Evolutionary conservation across 2,888 invertebrate species (phyloP).

Genomic region (Limnephilus auricula): DNA sequence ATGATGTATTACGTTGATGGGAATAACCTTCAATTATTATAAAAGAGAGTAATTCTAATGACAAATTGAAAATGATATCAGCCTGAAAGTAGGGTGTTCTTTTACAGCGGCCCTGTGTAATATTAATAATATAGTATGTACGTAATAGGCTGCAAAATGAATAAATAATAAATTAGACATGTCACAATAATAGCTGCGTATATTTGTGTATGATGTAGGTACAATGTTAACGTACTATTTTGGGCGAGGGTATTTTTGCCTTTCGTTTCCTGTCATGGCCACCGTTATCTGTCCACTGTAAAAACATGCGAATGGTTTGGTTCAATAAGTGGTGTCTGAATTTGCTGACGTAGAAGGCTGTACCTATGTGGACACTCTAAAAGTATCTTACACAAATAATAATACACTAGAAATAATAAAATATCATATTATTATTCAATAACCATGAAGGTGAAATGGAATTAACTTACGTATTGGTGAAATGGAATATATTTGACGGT

Average conservation of each 20-base stretch:
- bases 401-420: background rate
- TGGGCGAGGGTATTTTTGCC: conserved; percentile 45
- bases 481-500: background rate
- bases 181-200: conserved; percentile 43
- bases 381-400: background rate
- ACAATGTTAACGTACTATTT: conserved; percentile 58
- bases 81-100: background rate
- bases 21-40: no score
- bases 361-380: background rate
- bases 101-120: background rate
- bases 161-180: conserved; percentile 53
- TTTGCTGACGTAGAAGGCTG: background rate
- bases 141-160: conserved; percentile 69
- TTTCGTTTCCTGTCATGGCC: conserved; percentile 57
- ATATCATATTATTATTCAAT: background rate
- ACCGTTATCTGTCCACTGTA: conserved; percentile 53
- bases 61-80: background rate
- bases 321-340: conserved; percentile 25
- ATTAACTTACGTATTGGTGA: background rate
- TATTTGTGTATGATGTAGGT: background rate
- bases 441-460: background rate
- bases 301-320: conserved; percentile 63
- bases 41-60: no score
- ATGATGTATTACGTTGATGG: no score
- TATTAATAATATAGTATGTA: conserved; percentile 16